phyloP scores from a whole-genome alignment of 2,888 invertebrate species.

The Orgyia antiqua region DNA sequence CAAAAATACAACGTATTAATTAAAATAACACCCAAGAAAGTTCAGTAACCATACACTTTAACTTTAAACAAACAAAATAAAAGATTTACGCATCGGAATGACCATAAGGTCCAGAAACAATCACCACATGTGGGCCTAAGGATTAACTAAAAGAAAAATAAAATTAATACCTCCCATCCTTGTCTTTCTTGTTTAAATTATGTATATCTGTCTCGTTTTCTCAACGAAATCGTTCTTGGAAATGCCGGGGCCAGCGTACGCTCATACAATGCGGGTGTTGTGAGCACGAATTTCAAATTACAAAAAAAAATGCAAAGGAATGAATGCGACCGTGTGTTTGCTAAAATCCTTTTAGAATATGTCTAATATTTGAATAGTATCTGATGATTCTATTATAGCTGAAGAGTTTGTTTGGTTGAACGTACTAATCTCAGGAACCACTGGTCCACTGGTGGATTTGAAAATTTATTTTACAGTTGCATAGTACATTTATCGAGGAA shows the following conservation, averaged over 20 bases:
- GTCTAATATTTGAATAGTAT: constrained; percentile 35
- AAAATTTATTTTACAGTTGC: too few species aligned
- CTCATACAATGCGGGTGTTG: constrained; percentile 72
- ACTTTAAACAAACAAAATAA: constrained; percentile 32
- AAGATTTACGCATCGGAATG: constrained; percentile 49
- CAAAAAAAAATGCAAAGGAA: constrained; percentile 54
- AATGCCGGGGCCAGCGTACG: constrained; percentile 60
- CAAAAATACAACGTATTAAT: constrained; percentile 59
- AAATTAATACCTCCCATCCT: constrained; percentile 54
- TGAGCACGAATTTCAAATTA: constrained; percentile 62
- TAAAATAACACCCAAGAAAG: constrained; percentile 64
- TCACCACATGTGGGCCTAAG: constrained; percentile 76
- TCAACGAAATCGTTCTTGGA: constrained; percentile 74
- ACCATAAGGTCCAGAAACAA: constrained; percentile 76
- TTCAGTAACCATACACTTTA: constrained; percentile 50
- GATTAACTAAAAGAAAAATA: constrained; percentile 73
- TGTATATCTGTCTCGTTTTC: constrained; percentile 34
- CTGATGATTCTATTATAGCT: too few species aligned
- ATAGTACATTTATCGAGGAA: too few species aligned
- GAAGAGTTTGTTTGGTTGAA: too few species aligned
- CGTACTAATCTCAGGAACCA: too few species aligned
- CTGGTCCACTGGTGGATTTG: too few species aligned
- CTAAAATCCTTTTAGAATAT: constrained; percentile 52
- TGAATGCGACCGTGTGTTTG: constrained; percentile 42
- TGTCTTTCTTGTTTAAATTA: constrained; percentile 22